Percentiles rank a stretch among this genome's conserved stretches.
These are phyloP conservation scores for Serilophus lunatus DNA, from an alignment of 2,113 vertebrate species.

Conservation along the genomic window DNA sequence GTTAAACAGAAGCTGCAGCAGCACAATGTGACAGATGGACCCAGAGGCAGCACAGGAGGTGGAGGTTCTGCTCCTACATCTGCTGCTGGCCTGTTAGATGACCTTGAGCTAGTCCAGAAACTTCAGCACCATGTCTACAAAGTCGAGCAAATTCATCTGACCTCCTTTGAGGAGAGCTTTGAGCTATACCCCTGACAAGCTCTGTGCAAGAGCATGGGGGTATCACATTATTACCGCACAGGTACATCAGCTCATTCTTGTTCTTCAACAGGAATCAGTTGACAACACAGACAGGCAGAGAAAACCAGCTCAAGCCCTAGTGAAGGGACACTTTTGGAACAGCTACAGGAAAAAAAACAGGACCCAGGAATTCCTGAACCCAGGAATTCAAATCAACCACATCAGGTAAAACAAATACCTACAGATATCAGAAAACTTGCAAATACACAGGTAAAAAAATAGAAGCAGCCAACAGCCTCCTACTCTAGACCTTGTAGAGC, in stretches of 20 bases:
- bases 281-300: background rate
- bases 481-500: background rate
- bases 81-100: background rate
- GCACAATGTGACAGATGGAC: rapidly evolving
- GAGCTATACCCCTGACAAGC: background rate
- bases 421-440: background rate
- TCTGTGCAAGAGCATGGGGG: background rate
- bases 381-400: too few species aligned
- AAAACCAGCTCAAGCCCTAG: background rate
- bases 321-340: background rate
- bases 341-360: background rate
- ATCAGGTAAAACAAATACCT: background rate
- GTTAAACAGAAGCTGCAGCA: background rate
- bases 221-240: background rate
- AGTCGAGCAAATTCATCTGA: background rate
- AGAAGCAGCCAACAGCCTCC: background rate
- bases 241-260: background rate
- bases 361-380: background rate
- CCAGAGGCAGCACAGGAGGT: background rate
- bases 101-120: background rate
- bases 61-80: background rate
- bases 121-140: background rate
- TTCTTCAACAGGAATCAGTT: background rate
- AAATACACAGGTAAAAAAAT: background rate
- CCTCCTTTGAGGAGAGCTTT: background rate